Evolutionary conservation across 1,140 invertebrate genomes (phyloP).

Genomic region (Latrodectus geometricus): DNA sequence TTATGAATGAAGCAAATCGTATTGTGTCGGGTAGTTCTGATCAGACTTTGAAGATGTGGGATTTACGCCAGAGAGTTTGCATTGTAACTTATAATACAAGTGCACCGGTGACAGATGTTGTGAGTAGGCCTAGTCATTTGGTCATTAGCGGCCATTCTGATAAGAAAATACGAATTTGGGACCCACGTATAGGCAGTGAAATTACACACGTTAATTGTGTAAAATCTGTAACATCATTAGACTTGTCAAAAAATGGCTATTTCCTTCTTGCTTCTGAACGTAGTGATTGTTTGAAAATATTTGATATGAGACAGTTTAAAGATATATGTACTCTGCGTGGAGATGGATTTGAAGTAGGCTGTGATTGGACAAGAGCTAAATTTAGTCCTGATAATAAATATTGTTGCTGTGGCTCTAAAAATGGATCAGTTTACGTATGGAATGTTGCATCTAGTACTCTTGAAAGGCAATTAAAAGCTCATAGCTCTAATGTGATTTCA

Average conservation of each 20-base stretch:
- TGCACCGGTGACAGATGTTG: slow-evolving; percentile 95
- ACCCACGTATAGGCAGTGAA: slow-evolving; percentile 78
- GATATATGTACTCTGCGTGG: slow-evolving; percentile 75
- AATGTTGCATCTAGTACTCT: slow-evolving; percentile 83
- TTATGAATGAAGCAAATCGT: slow-evolving; percentile 85
- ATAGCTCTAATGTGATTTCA: slow-evolving; percentile 85
- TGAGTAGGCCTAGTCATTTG: slow-evolving; percentile 87
- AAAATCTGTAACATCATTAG: slow-evolving; percentile 94
- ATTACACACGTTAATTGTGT: slow-evolving; percentile 84
- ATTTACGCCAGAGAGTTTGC: slow-evolving; percentile 91
- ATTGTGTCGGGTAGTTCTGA: slow-evolving; percentile 83
- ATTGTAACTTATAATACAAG: slow-evolving; percentile 96
- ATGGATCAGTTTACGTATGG: slow-evolving; percentile 94
- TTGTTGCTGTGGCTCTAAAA: slow-evolving; percentile 89
- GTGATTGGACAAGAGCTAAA: slow-evolving; percentile 90
- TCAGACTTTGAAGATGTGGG: slow-evolving; percentile 96
- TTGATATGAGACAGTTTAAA: slow-evolving; percentile 13
- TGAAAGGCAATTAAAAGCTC: slow-evolving; percentile 87
- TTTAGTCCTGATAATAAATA: slow-evolving; percentile 92
- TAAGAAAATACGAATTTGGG: slow-evolving; percentile 96
- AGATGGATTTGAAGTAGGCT: slow-evolving; percentile 93
- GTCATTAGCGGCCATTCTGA: slow-evolving; percentile 98
- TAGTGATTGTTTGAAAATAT: slow-evolving; percentile 5
- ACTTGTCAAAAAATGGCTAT: slow-evolving; percentile 85
- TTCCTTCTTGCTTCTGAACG: slow-evolving; percentile 13